Base-by-base conservation (phyloP, 2,888 invertebrate species). In the Rugalucina vietnamica region DNA sequence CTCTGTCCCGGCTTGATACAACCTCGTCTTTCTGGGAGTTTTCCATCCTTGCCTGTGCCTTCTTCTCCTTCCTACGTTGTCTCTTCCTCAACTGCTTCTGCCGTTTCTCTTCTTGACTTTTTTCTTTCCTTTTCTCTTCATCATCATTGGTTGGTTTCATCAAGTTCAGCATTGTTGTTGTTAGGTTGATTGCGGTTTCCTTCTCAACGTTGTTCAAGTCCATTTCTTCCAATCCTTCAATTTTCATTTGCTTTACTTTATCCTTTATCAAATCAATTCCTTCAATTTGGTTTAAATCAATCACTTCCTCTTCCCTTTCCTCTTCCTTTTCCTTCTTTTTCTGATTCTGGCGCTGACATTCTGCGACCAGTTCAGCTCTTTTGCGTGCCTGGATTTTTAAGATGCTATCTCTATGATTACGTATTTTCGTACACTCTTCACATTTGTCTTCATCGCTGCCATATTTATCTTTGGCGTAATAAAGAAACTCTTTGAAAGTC, bases 401-500 rank as follows among this genome's bases (percentile, higher is more conserved):
- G 34, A 65, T 34, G 12, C 34, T 10, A 3, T 65, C 65, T 18
- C 24, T 65, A 21, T 54, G 54, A 4, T 54, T 18, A 1, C 65
- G 10, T 10, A 65, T 18, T 34, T 65, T 34, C 12, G 4, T 34
- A 80, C 90, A 90, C 27, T 85, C 89, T 5, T 60, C 76, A 70
- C 90, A 90, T 54, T 87, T 81, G 18, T 90, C 88, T 10, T 74
- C 74, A 0, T 80, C 82, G 1, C 69, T 57, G 1, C 87, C 87
- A 79, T 88, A 89, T 74, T 78, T 87, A 36, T 80, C 79, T 49
- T 88, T 85, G 24, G 88, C 83, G 74, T 88, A 91, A 76, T 88
- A 83, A 60, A 87, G 78, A 89, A 92, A 91, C 37, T 85, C 87
- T 24, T 88, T 77, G 82, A 90, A 91, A 65, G 84, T 71, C 49